Percentiles rank a stretch among this genome's conserved stretches.
Conservation (phyloP, 2,797 vertebrate species). For the Todus mexicanus region DNA sequence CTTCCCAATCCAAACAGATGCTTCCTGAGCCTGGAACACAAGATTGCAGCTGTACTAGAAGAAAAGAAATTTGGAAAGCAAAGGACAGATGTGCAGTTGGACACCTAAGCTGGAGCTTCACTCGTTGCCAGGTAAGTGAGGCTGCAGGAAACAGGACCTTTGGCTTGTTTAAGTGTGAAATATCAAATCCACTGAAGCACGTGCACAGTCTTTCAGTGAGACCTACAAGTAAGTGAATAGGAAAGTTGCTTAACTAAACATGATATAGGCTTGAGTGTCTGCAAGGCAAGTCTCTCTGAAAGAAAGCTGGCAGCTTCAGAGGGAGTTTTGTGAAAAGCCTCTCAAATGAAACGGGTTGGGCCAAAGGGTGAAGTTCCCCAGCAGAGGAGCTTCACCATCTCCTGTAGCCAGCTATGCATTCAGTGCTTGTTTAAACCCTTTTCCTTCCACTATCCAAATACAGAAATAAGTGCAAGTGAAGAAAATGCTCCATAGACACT, state of each 20-base stretch:
- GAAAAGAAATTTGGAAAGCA: not conserved
- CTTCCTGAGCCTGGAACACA: not conserved
- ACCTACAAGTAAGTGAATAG: not conserved
- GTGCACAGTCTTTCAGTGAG: not conserved
- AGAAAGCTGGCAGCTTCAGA: not conserved
- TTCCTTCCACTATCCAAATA: not conserved
- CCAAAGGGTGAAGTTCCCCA: not conserved
- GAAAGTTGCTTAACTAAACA: not conserved
- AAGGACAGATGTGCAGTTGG: not conserved
- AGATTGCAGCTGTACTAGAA: not conserved
- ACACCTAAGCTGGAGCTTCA: not conserved
- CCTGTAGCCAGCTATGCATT: not conserved
- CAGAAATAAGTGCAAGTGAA: not conserved
- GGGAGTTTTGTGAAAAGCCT: not conserved
- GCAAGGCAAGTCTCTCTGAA: not conserved
- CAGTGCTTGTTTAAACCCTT: not conserved
- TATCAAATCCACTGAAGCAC: not conserved
- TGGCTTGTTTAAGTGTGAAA: not conserved
- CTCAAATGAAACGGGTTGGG: not conserved
- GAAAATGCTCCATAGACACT: not conserved
- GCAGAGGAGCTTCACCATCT: not conserved
- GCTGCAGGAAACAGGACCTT: not conserved
- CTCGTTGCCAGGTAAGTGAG: not conserved
- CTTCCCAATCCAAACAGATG: not conserved
- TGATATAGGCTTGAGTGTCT: not conserved